phyloP scores from a whole-genome alignment of 2,113 vertebrate species.

The Salvator merianae region DNA sequence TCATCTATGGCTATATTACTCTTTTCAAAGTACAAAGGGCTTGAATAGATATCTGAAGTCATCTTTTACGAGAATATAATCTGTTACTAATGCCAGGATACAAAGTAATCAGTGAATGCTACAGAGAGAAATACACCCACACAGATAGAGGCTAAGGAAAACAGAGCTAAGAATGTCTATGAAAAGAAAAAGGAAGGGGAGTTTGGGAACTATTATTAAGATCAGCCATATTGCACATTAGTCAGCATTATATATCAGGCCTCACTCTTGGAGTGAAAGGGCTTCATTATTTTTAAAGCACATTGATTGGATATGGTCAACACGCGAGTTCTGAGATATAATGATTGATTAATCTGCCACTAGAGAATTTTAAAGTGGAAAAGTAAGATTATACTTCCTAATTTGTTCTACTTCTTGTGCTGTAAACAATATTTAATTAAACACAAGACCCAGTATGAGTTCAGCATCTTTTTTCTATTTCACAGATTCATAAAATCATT shows the following conservation, averaged over 20 bases:
- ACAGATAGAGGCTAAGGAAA: constrained; percentile 28
- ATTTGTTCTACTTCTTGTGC: background rate
- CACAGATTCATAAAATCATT: background rate
- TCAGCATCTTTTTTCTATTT: background rate
- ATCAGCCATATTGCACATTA: constrained; percentile 38
- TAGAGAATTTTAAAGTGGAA: background rate
- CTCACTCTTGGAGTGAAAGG: constrained; percentile 26
- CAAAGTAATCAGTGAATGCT: constrained; percentile 21
- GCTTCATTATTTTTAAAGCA: background rate
- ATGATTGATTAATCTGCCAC: background rate
- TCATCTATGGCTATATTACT: constrained; percentile 42
- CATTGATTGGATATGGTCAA: constrained; percentile 23
- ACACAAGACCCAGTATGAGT: background rate
- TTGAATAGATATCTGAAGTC: constrained; percentile 4
- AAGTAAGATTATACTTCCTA: background rate
- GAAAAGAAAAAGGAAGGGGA: background rate
- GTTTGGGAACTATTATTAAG: constrained; percentile 14
- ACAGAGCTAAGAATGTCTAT: background rate
- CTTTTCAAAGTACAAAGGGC: background rate
- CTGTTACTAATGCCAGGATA: constrained; percentile 25
- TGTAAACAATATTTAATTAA: background rate
- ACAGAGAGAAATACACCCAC: background rate
- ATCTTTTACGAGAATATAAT: background rate
- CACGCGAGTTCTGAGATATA: background rate
- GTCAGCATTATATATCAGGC: constrained; percentile 30